Percentiles rank a stretch among this genome's conserved stretches.
These are phyloP conservation scores for Drosophila cognata DNA, from an alignment of 2,888 invertebrate genomes.

Conservation along the genomic window DNA sequence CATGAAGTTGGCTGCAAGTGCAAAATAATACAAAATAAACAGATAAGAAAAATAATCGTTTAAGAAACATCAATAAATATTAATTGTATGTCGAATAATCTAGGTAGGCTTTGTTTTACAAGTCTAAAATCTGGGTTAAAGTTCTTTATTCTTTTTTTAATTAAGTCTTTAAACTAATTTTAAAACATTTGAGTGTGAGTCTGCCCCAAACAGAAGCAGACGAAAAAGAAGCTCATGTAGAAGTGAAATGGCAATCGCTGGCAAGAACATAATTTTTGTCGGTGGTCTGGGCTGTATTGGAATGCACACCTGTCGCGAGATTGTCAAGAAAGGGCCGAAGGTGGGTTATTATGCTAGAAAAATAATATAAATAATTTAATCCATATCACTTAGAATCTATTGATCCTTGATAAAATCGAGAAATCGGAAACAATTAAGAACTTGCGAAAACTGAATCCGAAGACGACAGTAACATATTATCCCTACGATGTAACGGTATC, in stretches of 20 bases:
- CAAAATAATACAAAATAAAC: background rate
- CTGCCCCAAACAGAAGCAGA: slow-evolving; percentile 1
- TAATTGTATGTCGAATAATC: background rate
- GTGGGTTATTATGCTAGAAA: slow-evolving; percentile 26
- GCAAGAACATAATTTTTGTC: slow-evolving; percentile 74
- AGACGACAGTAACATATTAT: slow-evolving; percentile 59
- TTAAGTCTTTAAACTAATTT: background rate
- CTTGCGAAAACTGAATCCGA: slow-evolving; percentile 28
- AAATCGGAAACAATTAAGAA: slow-evolving; percentile 55
- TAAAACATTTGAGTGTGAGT: background rate
- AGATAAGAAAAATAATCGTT: background rate
- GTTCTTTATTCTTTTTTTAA: background rate
- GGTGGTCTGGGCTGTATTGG: slow-evolving; percentile 80
- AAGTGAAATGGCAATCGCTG: slow-evolving; percentile 46
- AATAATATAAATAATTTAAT: background rate
- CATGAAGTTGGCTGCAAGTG: background rate
- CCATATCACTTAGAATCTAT: slow-evolving; percentile 66
- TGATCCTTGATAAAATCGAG: slow-evolving; percentile 68
- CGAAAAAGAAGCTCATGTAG: background rate
- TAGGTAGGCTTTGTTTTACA: background rate
- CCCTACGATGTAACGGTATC: slow-evolving; percentile 70
- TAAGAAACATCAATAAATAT: background rate
- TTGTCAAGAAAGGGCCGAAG: slow-evolving; percentile 54
- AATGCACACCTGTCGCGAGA: slow-evolving; percentile 70
- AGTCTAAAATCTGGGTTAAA: background rate